Percentiles rank a stretch among this genome's conserved stretches.
These are phyloP conservation scores for Heliconius hortense DNA, from an alignment of 2,888 invertebrate genomes.

Conservation along the genomic window DNA sequence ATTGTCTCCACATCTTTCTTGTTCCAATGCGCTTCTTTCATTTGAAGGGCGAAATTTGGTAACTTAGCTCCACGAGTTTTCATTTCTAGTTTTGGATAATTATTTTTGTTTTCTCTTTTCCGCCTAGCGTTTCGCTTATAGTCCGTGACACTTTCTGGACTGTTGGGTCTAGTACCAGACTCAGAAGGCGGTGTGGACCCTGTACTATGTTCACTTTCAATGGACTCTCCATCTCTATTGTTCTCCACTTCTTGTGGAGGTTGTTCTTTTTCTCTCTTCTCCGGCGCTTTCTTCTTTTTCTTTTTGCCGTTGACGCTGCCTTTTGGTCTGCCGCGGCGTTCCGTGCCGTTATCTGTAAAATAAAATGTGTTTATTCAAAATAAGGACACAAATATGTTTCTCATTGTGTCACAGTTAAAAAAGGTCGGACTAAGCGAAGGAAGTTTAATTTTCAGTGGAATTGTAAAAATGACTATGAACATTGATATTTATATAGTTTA, in stretches of 20 bases:
- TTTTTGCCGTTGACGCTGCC: slow-evolving; percentile 65
- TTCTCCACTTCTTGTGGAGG: slow-evolving; percentile 75
- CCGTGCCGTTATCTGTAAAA: slow-evolving; percentile 65
- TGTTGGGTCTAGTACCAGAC: slow-evolving; percentile 68
- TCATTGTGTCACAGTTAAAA: too few relatives aligned
- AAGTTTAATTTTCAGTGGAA: too few relatives aligned
- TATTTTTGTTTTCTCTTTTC: slow-evolving; percentile 56
- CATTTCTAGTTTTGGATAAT: slow-evolving; percentile 72
- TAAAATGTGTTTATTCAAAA: too few relatives aligned
- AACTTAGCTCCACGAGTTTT: slow-evolving; percentile 84
- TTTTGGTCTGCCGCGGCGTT: slow-evolving; percentile 72
- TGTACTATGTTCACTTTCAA: slow-evolving; percentile 71
- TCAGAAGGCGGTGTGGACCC: slow-evolving; percentile 73
- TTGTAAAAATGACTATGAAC: too few relatives aligned
- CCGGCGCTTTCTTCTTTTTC: slow-evolving; percentile 69
- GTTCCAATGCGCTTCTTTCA: slow-evolving; percentile 77
- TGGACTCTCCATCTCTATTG: slow-evolving; percentile 75
- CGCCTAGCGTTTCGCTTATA: slow-evolving; percentile 55
- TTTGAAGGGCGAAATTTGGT: slow-evolving; percentile 82
- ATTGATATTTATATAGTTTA: too few relatives aligned
- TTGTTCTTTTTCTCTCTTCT: slow-evolving; percentile 70
- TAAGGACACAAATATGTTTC: too few relatives aligned
- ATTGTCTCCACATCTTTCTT: slow-evolving; percentile 74
- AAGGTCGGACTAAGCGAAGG: too few relatives aligned
- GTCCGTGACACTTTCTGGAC: slow-evolving; percentile 62